These are phyloP conservation scores for Cephus rjabovi DNA, from an alignment of 2,888 invertebrate genomes.

Conservation along the genomic window DNA sequence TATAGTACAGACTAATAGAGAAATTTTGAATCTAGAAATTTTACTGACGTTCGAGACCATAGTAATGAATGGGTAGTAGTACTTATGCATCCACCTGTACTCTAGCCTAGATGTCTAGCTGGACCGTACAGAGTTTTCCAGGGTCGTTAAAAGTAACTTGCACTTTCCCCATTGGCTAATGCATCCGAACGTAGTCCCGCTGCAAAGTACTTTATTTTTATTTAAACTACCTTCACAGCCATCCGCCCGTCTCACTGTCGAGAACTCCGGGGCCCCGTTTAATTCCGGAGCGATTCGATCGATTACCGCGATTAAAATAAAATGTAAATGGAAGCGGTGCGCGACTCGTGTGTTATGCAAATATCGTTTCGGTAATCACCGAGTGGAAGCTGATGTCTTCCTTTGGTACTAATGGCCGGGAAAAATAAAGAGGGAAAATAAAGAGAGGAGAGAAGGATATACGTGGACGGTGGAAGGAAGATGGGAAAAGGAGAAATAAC, in stretches of 20 bases:
- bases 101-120: background rate
- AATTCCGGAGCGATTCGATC: slow-evolving; percentile 58
- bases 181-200: slow-evolving; percentile 49
- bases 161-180: slow-evolving; percentile 62
- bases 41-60: background rate
- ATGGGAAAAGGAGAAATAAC: slow-evolving; percentile 32
- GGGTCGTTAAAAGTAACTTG: slow-evolving; percentile 59
- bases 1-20: background rate
- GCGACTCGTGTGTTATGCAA: slow-evolving; percentile 63
- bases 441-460: slow-evolving; percentile 33
- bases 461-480: slow-evolving; percentile 14
- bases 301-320: slow-evolving; percentile 66
- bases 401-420: slow-evolving; percentile 57
- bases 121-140: background rate
- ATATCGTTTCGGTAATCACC: slow-evolving; percentile 61
- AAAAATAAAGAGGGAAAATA: slow-evolving; percentile 43
- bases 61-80: background rate
- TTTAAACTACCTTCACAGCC: slow-evolving; percentile 50
- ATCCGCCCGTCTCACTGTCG: slow-evolving; percentile 20
- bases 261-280: slow-evolving; percentile 38
- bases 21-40: background rate
- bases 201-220: slow-evolving; percentile 61
- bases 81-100: background rate
- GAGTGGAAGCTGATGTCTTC: slow-evolving; percentile 66
- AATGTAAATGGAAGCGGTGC: slow-evolving; percentile 59